phyloP scores from a whole-genome alignment of 2,888 invertebrate species.

The Drosophila austrosaltans region DNA sequence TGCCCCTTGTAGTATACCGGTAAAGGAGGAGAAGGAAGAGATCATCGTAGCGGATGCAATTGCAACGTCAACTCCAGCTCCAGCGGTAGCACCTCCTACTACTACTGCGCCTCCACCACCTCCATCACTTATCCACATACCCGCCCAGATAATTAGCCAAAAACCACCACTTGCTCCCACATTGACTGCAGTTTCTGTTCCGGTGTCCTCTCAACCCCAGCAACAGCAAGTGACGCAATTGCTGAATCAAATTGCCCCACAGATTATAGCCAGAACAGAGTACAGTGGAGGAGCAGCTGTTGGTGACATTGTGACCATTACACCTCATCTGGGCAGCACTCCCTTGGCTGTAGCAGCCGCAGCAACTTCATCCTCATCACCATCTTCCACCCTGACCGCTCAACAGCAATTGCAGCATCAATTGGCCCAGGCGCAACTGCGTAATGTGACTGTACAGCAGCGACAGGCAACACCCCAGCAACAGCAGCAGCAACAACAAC shows the following conservation, averaged over 20 bases:
- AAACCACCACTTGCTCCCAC: conserved; percentile 50
- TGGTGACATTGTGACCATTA: conserved; percentile 66
- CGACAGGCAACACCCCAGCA: conserved; percentile 62
- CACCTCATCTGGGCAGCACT: conserved; percentile 63
- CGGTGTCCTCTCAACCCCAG: conserved; percentile 43
- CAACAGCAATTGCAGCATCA: conserved; percentile 74
- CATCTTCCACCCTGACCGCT: conserved; percentile 58
- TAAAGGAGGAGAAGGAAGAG: conserved; percentile 69
- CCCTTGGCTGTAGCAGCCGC: conserved; percentile 35
- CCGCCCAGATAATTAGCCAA: conserved; percentile 63
- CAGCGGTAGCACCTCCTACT: conserved; percentile 6
- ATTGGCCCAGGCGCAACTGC: conserved; percentile 73
- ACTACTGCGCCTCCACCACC: conserved; percentile 27
- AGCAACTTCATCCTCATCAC: background rate
- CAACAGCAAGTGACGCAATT: conserved; percentile 49
- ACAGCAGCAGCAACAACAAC: no score
- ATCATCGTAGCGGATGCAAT: conserved; percentile 22
- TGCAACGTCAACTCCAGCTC: background rate
- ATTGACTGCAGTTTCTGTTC: conserved; percentile 20
- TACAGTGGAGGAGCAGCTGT: conserved; percentile 60
- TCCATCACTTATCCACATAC: conserved; percentile 55
- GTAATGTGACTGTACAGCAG: conserved; percentile 76
- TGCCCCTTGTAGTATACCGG: conserved; percentile 27
- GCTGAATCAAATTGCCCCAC: conserved; percentile 60
- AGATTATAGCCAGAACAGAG: conserved; percentile 63